These are phyloP conservation scores for Drosophila kuntzei DNA, from an alignment of 2,888 invertebrate species.

Conservation along the genomic window DNA sequence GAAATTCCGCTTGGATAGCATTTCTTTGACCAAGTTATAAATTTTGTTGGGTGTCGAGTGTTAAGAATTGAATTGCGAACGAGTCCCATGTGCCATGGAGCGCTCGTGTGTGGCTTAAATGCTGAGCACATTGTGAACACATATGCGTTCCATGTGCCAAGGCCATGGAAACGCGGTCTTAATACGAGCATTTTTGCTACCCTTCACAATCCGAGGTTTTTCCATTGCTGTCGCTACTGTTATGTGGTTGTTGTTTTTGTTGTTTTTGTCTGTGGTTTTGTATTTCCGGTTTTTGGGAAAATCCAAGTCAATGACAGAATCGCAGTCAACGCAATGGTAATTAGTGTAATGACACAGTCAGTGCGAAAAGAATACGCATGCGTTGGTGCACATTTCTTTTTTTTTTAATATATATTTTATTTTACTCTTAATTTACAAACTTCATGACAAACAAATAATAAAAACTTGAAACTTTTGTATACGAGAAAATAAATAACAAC, in stretches of 20 bases:
- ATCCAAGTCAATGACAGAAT: slow-evolving; percentile 51
- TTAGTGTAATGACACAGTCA: slow-evolving; percentile 40
- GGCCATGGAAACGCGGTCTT: slow-evolving; percentile 45
- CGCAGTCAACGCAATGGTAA: slow-evolving; percentile 33
- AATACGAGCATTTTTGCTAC: slow-evolving; percentile 29
- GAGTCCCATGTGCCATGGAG: slow-evolving; percentile 59
- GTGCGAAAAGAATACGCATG: slow-evolving; percentile 14
- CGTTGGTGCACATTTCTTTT: background rate
- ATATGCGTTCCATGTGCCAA: slow-evolving; percentile 56
- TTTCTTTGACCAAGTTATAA: slow-evolving; percentile 34
- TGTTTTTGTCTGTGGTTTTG: slow-evolving; percentile 33
- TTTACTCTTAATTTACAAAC: too few species aligned
- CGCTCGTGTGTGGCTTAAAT: slow-evolving; percentile 54
- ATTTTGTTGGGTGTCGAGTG: slow-evolving; percentile 42
- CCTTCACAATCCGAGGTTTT: slow-evolving; percentile 37
- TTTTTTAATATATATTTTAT: too few species aligned
- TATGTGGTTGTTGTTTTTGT: background rate
- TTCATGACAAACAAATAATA: too few species aligned
- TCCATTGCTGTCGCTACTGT: background rate
- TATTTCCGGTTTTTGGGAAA: slow-evolving; percentile 56
- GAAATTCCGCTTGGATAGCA: slow-evolving; percentile 41
- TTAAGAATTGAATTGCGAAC: slow-evolving; percentile 46
- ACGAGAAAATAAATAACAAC: too few species aligned
- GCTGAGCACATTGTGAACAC: slow-evolving; percentile 42
- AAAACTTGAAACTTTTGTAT: too few species aligned